Evolutionary conservation across 2,888 invertebrate species (phyloP).

Genomic region (Synanthedon myopaeformis): DNA sequence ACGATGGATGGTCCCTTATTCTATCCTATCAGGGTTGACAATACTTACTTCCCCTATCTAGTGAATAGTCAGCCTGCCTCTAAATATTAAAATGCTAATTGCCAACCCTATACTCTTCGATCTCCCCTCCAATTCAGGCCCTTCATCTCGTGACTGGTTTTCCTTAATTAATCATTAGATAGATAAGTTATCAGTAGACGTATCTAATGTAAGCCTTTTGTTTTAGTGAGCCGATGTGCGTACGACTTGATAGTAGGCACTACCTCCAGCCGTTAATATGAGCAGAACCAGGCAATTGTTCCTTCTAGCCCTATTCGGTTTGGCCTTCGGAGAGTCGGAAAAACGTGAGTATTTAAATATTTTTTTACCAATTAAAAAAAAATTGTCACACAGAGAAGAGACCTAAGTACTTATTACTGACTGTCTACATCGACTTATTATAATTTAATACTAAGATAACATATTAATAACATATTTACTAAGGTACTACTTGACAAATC

Average conservation of each 20-base stretch:
- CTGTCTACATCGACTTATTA: no score
- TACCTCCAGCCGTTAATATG: slow-evolving; percentile 12
- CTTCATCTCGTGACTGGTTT: slow-evolving; percentile 56
- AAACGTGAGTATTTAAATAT: slow-evolving; percentile 32
- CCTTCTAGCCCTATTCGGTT: slow-evolving; percentile 23
- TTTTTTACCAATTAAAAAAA: no score
- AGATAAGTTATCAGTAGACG: slow-evolving; percentile 47
- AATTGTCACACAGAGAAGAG: no score
- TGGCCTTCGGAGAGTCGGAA: slow-evolving; percentile 34
- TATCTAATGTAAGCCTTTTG: not conserved
- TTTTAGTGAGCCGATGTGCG: not conserved
- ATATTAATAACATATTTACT: no score
- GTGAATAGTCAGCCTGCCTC: no score
- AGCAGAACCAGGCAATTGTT: slow-evolving; percentile 15
- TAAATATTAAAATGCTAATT: no score
- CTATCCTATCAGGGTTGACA: no score
- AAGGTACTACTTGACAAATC: no score
- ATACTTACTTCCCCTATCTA: no score
- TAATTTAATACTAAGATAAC: no score
- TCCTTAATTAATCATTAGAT: slow-evolving; percentile 52
- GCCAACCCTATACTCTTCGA: not conserved
- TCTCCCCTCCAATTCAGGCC: slow-evolving; percentile 2
- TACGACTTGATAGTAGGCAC: slow-evolving; percentile 7
- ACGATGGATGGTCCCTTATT: no score
- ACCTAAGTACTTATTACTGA: no score